These are phyloP conservation scores for Apocheima hispidaria DNA, from an alignment of 2,888 invertebrate genomes.

Conservation along the genomic window DNA sequence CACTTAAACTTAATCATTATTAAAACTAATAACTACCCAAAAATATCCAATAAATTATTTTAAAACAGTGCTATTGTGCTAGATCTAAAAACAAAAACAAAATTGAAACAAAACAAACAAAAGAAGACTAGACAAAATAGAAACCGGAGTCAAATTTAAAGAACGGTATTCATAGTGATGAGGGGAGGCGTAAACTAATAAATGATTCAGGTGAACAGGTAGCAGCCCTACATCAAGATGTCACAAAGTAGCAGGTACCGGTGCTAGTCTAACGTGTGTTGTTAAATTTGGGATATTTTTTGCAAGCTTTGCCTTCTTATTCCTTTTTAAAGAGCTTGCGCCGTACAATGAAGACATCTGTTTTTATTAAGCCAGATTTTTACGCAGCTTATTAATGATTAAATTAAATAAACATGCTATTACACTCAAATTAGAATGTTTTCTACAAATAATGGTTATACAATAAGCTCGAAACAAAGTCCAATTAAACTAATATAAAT, in stretches of 20 bases:
- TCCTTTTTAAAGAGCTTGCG: slow-evolving; percentile 59
- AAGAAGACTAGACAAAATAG: slow-evolving; percentile 6
- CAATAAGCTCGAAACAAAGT: not conserved
- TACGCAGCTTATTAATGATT: slow-evolving; percentile 38
- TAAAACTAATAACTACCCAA: not conserved
- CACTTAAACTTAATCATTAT: not conserved
- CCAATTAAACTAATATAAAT: too few relatives aligned
- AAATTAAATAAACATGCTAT: slow-evolving; percentile 43
- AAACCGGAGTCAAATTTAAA: slow-evolving; percentile 9
- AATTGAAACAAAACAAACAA: slow-evolving; percentile 9
- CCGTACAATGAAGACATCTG: slow-evolving; percentile 69
- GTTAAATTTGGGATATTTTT: slow-evolving; percentile 79
- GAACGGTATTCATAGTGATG: slow-evolving; percentile 10
- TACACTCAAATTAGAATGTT: slow-evolving; percentile 8
- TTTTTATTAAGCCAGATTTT: slow-evolving; percentile 49
- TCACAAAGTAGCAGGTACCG: slow-evolving; percentile 84
- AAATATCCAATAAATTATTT: not conserved
- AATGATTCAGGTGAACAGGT: slow-evolving; percentile 54
- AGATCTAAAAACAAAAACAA: not conserved
- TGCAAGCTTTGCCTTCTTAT: slow-evolving; percentile 64
- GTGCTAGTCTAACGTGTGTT: slow-evolving; percentile 72
- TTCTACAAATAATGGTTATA: not conserved
- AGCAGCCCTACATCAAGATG: slow-evolving; percentile 80
- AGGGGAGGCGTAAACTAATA: slow-evolving; percentile 47
- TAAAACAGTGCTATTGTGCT: not conserved